These are phyloP conservation scores for Cepaea nemoralis DNA, from an alignment of 1,140 invertebrate species.

Conservation along the genomic window DNA sequence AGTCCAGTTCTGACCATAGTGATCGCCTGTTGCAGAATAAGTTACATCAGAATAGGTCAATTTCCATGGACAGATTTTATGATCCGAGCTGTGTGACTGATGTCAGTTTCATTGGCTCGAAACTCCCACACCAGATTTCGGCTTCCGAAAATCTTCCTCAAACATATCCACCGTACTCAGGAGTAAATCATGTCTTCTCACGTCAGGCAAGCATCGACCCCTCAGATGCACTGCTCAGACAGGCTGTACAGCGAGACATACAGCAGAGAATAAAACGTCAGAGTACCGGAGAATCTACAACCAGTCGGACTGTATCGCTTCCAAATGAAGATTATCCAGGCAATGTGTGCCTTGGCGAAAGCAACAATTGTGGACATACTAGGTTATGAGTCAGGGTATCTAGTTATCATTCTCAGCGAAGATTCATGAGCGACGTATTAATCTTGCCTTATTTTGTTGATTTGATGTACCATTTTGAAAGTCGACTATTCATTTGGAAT, in stretches of 20 bases:
- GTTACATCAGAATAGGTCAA: not conserved
- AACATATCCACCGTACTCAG: not conserved
- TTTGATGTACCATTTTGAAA: too few relatives aligned
- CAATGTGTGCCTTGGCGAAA: not conserved
- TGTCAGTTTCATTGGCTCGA: not conserved
- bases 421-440: too few relatives aligned
- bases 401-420: too few relatives aligned
- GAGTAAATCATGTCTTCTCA: not conserved
- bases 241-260: not conserved
- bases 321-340: not conserved
- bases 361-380: not conserved
- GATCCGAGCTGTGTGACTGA: not conserved
- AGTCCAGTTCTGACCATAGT: too few relatives aligned
- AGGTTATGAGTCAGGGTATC: too few relatives aligned
- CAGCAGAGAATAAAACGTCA: not conserved
- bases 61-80: not conserved
- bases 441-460: too few relatives aligned
- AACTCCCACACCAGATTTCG: not conserved
- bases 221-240: not conserved
- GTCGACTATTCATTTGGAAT: too few relatives aligned
- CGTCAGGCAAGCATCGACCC: not conserved
- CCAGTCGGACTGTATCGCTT: not conserved
- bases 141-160: not conserved
- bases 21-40: not conserved
- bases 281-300: not conserved